Conservation (phyloP, 37 sponge, comb jelly and placozoan species). For the Lycopodina hypogea region DNA sequence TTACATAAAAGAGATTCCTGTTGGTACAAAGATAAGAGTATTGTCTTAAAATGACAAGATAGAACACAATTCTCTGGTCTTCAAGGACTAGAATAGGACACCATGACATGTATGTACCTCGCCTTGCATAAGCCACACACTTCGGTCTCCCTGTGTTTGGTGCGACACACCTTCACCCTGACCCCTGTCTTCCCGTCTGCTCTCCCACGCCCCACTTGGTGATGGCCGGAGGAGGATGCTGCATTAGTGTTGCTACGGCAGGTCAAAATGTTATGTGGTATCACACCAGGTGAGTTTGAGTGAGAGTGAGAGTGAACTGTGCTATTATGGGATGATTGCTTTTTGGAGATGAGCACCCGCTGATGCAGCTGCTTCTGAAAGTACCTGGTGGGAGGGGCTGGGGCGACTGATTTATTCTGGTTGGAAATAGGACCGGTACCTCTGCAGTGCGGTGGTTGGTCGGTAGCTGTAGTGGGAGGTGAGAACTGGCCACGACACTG, state of each 20-base stretch:
- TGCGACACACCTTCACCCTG: conserved; percentile 5
- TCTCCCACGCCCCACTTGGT: background rate
- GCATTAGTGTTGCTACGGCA: background rate
- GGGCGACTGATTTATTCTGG: background rate
- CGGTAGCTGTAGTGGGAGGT: background rate
- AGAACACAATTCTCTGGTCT: too few species aligned
- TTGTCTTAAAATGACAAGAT: too few species aligned
- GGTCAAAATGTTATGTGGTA: background rate
- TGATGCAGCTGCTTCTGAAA: conserved; percentile 35
- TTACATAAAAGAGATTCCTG: too few species aligned
- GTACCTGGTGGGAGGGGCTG: conserved; percentile 14
- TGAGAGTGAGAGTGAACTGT: too few species aligned
- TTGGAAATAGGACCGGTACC: background rate
- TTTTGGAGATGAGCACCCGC: background rate
- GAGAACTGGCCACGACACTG: background rate
- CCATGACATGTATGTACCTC: conserved; percentile 28
- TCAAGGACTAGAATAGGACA: too few species aligned
- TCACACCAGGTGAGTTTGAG: too few species aligned
- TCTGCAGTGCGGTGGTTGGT: background rate
- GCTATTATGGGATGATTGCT: too few species aligned
- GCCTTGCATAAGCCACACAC: conserved; percentile 63
- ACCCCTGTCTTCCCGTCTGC: conserved; percentile 7
- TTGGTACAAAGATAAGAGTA: too few species aligned
- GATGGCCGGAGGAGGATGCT: background rate
- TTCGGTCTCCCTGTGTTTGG: conserved; percentile 54